Base-by-base conservation (phyloP, 2,888 invertebrate species). In the Luperina nickerlii region DNA sequence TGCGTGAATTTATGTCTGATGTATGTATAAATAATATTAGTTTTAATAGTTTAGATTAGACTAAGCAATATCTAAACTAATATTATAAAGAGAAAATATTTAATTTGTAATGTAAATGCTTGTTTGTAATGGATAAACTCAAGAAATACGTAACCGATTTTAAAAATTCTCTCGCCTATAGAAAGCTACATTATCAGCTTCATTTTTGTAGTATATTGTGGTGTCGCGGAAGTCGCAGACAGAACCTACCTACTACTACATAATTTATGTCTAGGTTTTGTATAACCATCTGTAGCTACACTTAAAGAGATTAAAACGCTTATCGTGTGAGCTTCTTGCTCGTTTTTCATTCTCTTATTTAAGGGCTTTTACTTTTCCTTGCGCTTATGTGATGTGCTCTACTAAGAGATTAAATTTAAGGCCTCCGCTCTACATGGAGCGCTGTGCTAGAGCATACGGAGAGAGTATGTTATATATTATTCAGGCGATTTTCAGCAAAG, bases 251-350 rank as follows among this genome's bases (percentile, higher is more conserved):
- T 54, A 45, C 32, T n/a, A 48, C 66, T 38, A 24, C 79, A 71
- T 51, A 32, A 32, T 32, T 32, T 32, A 57, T 57, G 24, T n/a
- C n/a, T n/a, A 57, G 24, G 48, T 73, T 63, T 78, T 63, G 74
- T 80, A 81, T 78, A 83, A 68, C 38, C 89, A 91, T 90, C 84
- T 89, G 88, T 85, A 90, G 90, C 87, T 92, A 94, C 96, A 96
- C 96, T 96, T 95, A 95, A 94, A 94, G 91, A 95, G 95, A 96
- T 96, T 96, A 96, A 95, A 96, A 95, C 94, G 94, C 92, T 95
- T 95, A 95, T 95, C 95, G 94, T 94, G 92, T 93, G 94, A 93
- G 94, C 89, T 93, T 88, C 93, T 93, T 94, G 94, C 93, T 94
- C 95, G 95, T 95, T 95, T 95, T 94, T 95, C 96, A 95, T 95